Evolutionary conservation across 2,888 invertebrate genomes (phyloP).

Genomic region (Bursaphelenchus okinawaensis): DNA sequence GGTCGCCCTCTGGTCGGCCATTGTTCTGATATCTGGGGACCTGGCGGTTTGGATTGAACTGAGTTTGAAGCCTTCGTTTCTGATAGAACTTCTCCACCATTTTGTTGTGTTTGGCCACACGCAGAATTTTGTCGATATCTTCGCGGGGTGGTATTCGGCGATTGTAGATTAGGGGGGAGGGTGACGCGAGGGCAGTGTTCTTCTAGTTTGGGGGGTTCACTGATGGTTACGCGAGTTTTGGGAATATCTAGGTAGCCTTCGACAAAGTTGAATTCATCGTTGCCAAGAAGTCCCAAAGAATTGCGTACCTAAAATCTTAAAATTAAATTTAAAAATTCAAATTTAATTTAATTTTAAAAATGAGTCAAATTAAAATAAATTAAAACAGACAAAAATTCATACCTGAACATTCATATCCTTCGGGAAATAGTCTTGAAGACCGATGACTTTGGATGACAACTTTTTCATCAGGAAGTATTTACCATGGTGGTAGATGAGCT

Average conservation of each 20-base stretch:
- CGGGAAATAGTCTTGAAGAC: no score
- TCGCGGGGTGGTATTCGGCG: constrained; percentile 35
- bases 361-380: no score
- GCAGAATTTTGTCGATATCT: constrained; percentile 37
- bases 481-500: no score
- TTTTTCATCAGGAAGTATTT: no score
- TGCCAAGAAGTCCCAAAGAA: no score
- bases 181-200: constrained; percentile 36
- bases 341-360: no score
- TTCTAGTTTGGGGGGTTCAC: constrained; percentile 41
- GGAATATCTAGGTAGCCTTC: constrained; percentile 23
- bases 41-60: constrained; percentile 26
- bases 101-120: constrained; percentile 36
- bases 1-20: constrained; percentile 34
- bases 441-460: no score
- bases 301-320: no score
- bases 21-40: constrained; percentile 34
- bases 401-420: no score
- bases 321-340: no score
- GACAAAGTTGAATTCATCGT: constrained; percentile 17
- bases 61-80: constrained; percentile 24
- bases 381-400: no score
- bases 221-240: constrained; percentile 20
- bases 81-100: constrained; percentile 47
- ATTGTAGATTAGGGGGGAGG: constrained; percentile 32